phyloP scores from a whole-genome alignment of 2,113 vertebrate genomes.

The Pterocles gutturalis region DNA sequence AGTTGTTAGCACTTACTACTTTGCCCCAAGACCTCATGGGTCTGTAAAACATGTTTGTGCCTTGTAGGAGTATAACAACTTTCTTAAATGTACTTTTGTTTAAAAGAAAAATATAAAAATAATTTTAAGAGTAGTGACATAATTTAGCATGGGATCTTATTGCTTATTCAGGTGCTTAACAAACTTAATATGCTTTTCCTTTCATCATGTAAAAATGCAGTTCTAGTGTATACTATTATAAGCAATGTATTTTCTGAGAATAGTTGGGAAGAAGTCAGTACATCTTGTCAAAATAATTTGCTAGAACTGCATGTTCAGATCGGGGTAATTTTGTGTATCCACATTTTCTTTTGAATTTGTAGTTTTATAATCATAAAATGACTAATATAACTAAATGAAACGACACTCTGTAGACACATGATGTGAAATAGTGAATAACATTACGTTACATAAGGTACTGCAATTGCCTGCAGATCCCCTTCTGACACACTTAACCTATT shows the following conservation, averaged over 20 bases:
- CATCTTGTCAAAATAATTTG: conserved; percentile 61
- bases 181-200: conserved; percentile 13
- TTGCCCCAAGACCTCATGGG: not conserved
- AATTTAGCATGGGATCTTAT: not conserved
- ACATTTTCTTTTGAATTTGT: conserved; percentile 60
- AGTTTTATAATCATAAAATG: conserved; percentile 66
- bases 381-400: conserved; percentile 35
- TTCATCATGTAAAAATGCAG: not conserved
- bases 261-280: not conserved
- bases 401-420: conserved; percentile 51
- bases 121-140: conserved; percentile 1
- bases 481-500: conserved; percentile 32
- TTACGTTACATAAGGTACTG: conserved; percentile 41
- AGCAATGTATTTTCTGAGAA: conserved; percentile 41
- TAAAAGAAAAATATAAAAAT: not conserved
- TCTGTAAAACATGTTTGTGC: not conserved
- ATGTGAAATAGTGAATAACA: conserved; percentile 50
- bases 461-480: conserved; percentile 2
- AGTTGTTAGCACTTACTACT: not conserved
- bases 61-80: not conserved
- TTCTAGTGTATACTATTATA: conserved; percentile 34
- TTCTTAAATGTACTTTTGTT: not conserved
- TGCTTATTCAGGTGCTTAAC: conserved; percentile 27
- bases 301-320: conserved; percentile 55
- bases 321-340: conserved; percentile 56